These are phyloP conservation scores for Carassius gibelio DNA, from an alignment of 2,113 vertebrate genomes.

Conservation along the genomic window DNA sequence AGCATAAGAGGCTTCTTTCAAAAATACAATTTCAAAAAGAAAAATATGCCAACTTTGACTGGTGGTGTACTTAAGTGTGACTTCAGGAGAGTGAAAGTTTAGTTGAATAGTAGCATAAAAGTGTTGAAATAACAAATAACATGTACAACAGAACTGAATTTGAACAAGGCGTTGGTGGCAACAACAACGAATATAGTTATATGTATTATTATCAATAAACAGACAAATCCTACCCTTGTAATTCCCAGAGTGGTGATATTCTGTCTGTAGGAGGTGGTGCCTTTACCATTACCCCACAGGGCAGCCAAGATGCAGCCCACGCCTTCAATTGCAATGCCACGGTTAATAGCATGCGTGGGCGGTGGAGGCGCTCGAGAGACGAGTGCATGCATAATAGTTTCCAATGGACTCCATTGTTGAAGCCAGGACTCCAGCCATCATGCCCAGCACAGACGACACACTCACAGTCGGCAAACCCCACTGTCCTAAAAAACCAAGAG, in stretches of 20 bases:
- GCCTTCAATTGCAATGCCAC: conserved; percentile 78
- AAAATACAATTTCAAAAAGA: too few relatives aligned
- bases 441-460: conserved; percentile 77
- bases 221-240: conserved; percentile 72
- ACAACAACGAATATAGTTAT: neutral
- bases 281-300: conserved; percentile 81
- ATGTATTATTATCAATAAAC: neutral
- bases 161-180: too few relatives aligned
- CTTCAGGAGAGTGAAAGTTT: neutral
- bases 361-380: conserved; percentile 77
- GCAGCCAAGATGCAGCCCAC: conserved; percentile 79
- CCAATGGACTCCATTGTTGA: conserved; percentile 82
- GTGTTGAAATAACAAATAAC: neutral
- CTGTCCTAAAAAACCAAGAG: conserved; percentile 66
- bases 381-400: conserved; percentile 79
- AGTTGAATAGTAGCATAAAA: neutral
- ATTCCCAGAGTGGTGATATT: conserved; percentile 81
- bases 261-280: conserved; percentile 82
- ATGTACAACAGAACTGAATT: neutral
- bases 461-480: conserved; percentile 80
- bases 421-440: conserved; percentile 78
- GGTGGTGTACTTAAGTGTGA: neutral
- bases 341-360: conserved; percentile 78
- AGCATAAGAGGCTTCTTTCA: too few relatives aligned
- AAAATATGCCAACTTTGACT: too few relatives aligned